Conservation (phyloP, 2,888 invertebrate species). For the Mythimna albipuncta region DNA sequence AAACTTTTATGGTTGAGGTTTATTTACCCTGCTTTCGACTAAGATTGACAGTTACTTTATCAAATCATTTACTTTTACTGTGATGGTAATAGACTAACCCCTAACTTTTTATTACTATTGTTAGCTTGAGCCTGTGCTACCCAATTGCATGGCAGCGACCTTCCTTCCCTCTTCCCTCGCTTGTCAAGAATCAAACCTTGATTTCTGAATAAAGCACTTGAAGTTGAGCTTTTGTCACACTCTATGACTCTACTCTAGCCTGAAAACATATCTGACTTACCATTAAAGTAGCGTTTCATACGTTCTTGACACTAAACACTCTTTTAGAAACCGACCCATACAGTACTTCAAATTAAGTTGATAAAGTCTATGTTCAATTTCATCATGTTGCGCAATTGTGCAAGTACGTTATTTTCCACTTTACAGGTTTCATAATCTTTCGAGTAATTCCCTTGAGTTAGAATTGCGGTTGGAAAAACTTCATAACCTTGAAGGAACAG, state of each 20-base stretch:
- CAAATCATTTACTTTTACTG: background rate
- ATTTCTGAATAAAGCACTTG: background rate
- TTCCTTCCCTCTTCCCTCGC: background rate
- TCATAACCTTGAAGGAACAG: background rate
- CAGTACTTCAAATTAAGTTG: too few species aligned
- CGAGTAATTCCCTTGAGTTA: constrained; percentile 1
- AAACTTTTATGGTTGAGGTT: background rate
- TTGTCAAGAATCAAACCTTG: background rate
- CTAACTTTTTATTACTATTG: background rate
- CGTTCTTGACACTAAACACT: background rate
- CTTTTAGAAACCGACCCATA: background rate
- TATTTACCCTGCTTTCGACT: background rate
- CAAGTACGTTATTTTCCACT: too few species aligned
- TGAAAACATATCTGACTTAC: background rate
- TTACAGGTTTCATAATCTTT: too few species aligned
- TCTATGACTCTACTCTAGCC: background rate
- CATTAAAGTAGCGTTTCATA: too few species aligned
- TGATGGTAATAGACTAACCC: background rate
- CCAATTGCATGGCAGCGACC: background rate
- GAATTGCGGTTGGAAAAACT: background rate
- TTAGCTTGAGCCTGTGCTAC: background rate
- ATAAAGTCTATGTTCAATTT: too few species aligned
- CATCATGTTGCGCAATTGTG: too few species aligned
- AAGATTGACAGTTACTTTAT: background rate
- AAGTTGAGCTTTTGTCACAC: background rate